These are phyloP conservation scores for Neocrepidodera transversa DNA, from an alignment of 2,888 invertebrate genomes.

Conservation along the genomic window DNA sequence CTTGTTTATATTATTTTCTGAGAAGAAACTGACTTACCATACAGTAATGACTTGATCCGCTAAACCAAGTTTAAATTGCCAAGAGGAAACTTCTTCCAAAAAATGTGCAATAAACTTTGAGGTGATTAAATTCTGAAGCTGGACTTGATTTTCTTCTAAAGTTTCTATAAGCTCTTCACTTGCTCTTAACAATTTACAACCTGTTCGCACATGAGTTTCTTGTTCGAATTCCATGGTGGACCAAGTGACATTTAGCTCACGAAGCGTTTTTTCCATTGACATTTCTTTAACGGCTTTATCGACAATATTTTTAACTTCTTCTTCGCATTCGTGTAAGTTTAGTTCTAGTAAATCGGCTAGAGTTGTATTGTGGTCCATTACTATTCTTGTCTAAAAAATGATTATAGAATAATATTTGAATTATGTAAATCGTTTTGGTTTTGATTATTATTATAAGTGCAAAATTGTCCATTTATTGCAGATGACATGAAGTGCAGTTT, in stretches of 20 bases:
- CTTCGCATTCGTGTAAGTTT: constrained; percentile 95
- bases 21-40: constrained; percentile 79
- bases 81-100: constrained; percentile 89
- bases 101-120: constrained; percentile 98
- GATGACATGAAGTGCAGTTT: no score
- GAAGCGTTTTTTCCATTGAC: constrained; percentile 95
- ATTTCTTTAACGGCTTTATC: constrained; percentile 98
- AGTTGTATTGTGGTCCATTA: constrained; percentile 92
- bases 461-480: no score
- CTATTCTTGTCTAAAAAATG: constrained; percentile 80
- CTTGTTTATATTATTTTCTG: no score
- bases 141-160: constrained; percentile 96
- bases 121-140: constrained; percentile 94
- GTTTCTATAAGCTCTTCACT: constrained; percentile 97
- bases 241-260: constrained; percentile 92
- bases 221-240: constrained; percentile 91
- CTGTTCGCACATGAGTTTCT: constrained; percentile 86
- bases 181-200: constrained; percentile 84
- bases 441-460: no score
- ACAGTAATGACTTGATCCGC: constrained; percentile 93
- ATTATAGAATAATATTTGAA: no score
- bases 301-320: constrained; percentile 96
- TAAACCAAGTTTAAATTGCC: constrained; percentile 91
- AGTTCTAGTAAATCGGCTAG: constrained; percentile 88
- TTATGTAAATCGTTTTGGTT: no score